Percentiles rank a stretch among this genome's conserved stretches.
Conservation (phyloP, 2,888 invertebrate genomes). For the Heliconius ismenius region DNA sequence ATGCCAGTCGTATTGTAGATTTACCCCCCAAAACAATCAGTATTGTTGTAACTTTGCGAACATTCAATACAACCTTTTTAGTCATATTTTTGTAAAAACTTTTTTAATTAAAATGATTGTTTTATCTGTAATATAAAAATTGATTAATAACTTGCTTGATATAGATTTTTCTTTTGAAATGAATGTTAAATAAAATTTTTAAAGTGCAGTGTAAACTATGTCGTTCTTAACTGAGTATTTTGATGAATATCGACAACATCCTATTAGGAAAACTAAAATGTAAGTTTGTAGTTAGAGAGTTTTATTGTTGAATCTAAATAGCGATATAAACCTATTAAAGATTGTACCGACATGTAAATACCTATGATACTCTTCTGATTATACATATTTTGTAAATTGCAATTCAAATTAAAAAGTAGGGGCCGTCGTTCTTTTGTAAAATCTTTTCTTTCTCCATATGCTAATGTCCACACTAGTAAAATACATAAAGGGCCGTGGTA, state of each 20-base stretch:
- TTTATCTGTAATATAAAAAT: background rate
- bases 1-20: slow-evolving; percentile 48
- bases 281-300: slow-evolving; percentile 54
- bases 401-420: background rate
- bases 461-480: too few relatives aligned
- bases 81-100: background rate
- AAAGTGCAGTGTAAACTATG: slow-evolving; percentile 54
- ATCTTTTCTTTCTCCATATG: too few relatives aligned
- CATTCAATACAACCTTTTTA: slow-evolving; percentile 16
- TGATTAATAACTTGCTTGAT: background rate
- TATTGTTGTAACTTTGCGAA: slow-evolving; percentile 14
- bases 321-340: background rate
- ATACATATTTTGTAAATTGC: background rate
- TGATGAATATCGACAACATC: slow-evolving; percentile 71
- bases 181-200: background rate
- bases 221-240: slow-evolving; percentile 78
- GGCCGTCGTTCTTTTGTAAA: background rate
- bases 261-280: slow-evolving; percentile 70
- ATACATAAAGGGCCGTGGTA: too few relatives aligned
- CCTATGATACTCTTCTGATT: background rate
- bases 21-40: slow-evolving; percentile 37
- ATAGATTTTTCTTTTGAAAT: background rate
- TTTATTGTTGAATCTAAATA: background rate
- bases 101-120: background rate
- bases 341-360: background rate